phyloP scores from a whole-genome alignment of 2,113 vertebrate species.

The Morone saxatilis region DNA sequence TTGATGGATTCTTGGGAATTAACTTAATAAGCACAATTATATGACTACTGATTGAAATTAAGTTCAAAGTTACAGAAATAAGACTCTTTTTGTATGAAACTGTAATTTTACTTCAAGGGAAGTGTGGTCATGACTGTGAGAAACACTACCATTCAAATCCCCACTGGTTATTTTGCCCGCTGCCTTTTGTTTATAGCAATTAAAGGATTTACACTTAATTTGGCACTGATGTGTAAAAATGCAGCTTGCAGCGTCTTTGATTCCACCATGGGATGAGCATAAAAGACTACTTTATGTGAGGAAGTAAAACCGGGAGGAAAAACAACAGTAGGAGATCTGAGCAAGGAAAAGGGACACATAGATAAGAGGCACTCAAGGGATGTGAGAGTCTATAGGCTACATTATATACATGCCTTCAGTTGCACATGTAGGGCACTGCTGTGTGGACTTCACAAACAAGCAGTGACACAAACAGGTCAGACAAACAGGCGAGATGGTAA shows the following conservation, averaged over 20 bases:
- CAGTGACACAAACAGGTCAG: conserved; percentile 32
- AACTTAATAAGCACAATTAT: background rate
- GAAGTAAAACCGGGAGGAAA: background rate
- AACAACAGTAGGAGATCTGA: background rate
- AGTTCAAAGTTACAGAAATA: background rate
- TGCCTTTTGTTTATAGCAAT: background rate
- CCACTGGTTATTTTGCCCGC: background rate
- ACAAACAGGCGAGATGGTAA: background rate
- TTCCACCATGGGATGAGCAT: background rate
- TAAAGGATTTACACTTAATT: background rate
- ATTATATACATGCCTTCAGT: background rate
- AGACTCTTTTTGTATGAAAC: background rate
- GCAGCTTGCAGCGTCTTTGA: background rate
- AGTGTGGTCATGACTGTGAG: background rate
- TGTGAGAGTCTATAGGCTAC: conserved; percentile 2
- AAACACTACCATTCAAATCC: background rate
- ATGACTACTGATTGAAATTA: background rate
- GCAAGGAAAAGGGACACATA: background rate
- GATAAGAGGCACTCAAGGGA: background rate
- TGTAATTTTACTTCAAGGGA: background rate
- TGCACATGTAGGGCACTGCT: conserved; percentile 4
- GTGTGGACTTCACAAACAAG: conserved; percentile 14
- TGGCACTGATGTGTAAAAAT: background rate
- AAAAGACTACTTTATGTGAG: background rate
- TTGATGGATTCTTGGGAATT: too few species aligned